Conservation (phyloP, 2,113 vertebrate species). For the Bettongia penicillata region DNA sequence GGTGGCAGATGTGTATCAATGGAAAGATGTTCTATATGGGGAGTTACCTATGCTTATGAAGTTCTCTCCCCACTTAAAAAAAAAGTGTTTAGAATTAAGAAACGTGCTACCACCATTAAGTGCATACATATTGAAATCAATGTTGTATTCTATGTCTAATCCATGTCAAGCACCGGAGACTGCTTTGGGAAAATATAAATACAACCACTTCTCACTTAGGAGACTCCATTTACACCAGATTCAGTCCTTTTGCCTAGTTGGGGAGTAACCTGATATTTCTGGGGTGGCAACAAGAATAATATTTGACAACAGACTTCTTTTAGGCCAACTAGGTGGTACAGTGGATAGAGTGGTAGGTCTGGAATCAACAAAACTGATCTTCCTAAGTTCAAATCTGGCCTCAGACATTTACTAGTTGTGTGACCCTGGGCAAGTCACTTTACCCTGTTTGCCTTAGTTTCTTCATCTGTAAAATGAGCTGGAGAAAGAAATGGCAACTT, state of each 20-base stretch:
- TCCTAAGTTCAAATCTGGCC: too few relatives aligned
- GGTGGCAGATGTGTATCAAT: background rate
- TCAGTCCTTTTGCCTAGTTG: background rate
- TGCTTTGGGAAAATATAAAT: background rate
- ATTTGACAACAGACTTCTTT: background rate
- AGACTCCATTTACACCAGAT: background rate
- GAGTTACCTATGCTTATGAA: background rate
- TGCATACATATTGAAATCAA: background rate
- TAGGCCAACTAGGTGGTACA: too few relatives aligned
- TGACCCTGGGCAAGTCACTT: too few relatives aligned
- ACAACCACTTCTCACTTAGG: background rate
- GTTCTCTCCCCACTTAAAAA: background rate
- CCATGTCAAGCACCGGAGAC: background rate
- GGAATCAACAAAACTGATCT: too few relatives aligned
- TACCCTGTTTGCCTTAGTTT: too few relatives aligned
- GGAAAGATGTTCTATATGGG: background rate
- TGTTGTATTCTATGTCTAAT: too few relatives aligned
- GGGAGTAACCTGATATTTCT: background rate
- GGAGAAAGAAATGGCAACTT: too few relatives aligned
- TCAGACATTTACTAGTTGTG: too few relatives aligned
- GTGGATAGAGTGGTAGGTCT: too few relatives aligned
- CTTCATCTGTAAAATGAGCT: too few relatives aligned
- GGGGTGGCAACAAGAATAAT: background rate
- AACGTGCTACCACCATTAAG: background rate
- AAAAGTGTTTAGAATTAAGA: background rate